Evolutionary conservation across 2,888 invertebrate genomes (phyloP), one percentile per base, ranked within the genome.

Genomic region (Pollenia labialis): DNA sequence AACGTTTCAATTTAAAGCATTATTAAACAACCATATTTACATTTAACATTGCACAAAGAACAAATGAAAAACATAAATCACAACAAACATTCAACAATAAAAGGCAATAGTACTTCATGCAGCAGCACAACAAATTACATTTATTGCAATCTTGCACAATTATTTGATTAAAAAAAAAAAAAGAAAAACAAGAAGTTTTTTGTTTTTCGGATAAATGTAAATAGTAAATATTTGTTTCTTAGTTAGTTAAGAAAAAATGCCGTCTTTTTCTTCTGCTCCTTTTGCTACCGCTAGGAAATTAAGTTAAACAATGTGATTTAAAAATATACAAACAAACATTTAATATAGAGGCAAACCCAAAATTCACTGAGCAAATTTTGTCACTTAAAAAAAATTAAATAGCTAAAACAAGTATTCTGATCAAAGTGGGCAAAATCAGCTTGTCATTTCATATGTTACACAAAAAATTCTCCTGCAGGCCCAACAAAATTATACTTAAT

Each of bases 191-290:
- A 32, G 32, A 32, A 16, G 16, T 18, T 64, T 52, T 58, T 60
- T 76, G 62, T 76, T 48, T 58, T 52, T 40, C 0, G 14, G 32
- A 12, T 60, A 11, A 76, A 76, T 80, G 68, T 76, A 87, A 87
- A 87, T 44, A 87, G 62, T 72, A 87, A 87, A 87, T 87, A 87
- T 87, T 87, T 87, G 76, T 62, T 87, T 76, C 66, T 83, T 83
- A 71, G 86, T 81, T 86, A 62, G 76, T 69, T 74, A 84, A 74
- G 71, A 54, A 74, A 48, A 23, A 60, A 75, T 54, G 83, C 75
- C 83, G 80, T 32, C 32, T 44, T 42, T 76, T 50, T 11, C 14
- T 16, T 54, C 8, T n/a, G 48, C 46, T 48, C 7, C 40, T 18
- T 60, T 56, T 40, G 48, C 72, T 48, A 42, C 0, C 18, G 40